These are phyloP conservation scores for Hirtodrosophila confusa DNA, from an alignment of 2,888 invertebrate genomes.

Conservation along the genomic window DNA sequence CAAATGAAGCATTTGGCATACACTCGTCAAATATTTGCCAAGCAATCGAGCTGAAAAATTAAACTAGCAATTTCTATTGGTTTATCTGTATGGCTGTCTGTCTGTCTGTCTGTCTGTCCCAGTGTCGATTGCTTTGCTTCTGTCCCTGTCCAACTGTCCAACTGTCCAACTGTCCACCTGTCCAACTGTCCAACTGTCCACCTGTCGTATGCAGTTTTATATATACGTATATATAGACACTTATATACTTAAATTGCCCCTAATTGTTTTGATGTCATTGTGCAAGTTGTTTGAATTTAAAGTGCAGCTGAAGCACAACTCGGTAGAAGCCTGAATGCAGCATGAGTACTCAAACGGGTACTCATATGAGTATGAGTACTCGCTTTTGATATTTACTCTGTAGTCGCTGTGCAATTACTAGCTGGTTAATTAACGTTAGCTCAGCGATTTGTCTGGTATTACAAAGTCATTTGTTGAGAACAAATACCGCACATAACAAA, in stretches of 20 bases:
- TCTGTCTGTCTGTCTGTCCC: slow-evolving; percentile 18
- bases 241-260: slow-evolving; percentile 29
- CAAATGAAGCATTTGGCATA: slow-evolving; percentile 62
- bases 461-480: slow-evolving; percentile 47
- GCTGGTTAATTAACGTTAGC: slow-evolving; percentile 22
- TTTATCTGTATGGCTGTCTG: slow-evolving; percentile 52
- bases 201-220: slow-evolving; percentile 10
- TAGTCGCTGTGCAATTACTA: slow-evolving; percentile 24
- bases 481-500: slow-evolving; percentile 19
- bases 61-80: slow-evolving; percentile 67
- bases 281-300: slow-evolving; percentile 30
- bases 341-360: background rate
- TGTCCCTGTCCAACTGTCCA: too few relatives aligned
- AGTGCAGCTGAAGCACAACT: slow-evolving; percentile 27
- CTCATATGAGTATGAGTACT: background rate
- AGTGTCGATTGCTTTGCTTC: background rate
- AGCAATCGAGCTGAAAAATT: slow-evolving; percentile 74
- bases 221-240: background rate
- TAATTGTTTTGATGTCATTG: slow-evolving; percentile 42
- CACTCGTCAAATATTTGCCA: slow-evolving; percentile 68
- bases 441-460: slow-evolving; percentile 43
- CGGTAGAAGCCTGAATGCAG: slow-evolving; percentile 30
- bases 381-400: slow-evolving; percentile 27
- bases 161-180: background rate
- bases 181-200: background rate